phyloP scores from a whole-genome alignment of 2,888 invertebrate genomes.

The Dastarcus helophoroides region DNA sequence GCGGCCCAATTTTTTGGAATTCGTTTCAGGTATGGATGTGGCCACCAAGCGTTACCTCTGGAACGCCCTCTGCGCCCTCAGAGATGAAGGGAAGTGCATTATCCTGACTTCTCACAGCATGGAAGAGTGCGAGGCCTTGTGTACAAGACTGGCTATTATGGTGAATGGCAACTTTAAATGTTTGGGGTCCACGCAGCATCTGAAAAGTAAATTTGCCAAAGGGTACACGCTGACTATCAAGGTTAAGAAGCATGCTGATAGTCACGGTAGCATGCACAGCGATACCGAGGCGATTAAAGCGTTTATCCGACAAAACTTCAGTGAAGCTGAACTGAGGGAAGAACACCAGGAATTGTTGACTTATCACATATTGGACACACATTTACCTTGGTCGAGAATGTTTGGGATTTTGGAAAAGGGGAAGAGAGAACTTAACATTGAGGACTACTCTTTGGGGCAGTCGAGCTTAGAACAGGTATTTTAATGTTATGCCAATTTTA shows the following conservation, averaged over 20 bases:
- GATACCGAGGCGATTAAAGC: conserved; percentile 20
- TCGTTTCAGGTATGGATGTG: conserved; percentile 60
- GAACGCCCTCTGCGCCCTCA: conserved; percentile 58
- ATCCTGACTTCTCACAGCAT: conserved; percentile 78
- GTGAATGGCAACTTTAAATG: conserved; percentile 75
- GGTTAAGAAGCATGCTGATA: conserved; percentile 29
- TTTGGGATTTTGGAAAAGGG: conserved; percentile 62
- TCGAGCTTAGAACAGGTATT: conserved; percentile 64
- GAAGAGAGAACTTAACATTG: conserved; percentile 41
- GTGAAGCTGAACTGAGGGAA: conserved; percentile 42
- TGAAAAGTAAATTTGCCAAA: conserved; percentile 68
- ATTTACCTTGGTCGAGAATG: conserved; percentile 59
- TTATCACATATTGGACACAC: conserved; percentile 52
- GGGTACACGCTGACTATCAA: conserved; percentile 38
- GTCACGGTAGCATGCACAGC: conserved; percentile 10
- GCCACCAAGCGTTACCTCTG: conserved; percentile 71
- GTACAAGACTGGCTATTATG: conserved; percentile 73
- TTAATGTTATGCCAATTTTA: neutral
- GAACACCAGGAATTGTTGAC: conserved; percentile 61
- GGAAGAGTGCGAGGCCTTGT: conserved; percentile 80
- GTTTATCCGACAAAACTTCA: conserved; percentile 28
- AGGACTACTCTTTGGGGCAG: conserved; percentile 75
- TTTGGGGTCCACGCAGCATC: conserved; percentile 67
- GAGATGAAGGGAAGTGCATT: conserved; percentile 61
- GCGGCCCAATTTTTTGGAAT: neutral